These are phyloP conservation scores for Bettongia penicillata DNA, from an alignment of 2,113 vertebrate genomes.

Conservation along the genomic window DNA sequence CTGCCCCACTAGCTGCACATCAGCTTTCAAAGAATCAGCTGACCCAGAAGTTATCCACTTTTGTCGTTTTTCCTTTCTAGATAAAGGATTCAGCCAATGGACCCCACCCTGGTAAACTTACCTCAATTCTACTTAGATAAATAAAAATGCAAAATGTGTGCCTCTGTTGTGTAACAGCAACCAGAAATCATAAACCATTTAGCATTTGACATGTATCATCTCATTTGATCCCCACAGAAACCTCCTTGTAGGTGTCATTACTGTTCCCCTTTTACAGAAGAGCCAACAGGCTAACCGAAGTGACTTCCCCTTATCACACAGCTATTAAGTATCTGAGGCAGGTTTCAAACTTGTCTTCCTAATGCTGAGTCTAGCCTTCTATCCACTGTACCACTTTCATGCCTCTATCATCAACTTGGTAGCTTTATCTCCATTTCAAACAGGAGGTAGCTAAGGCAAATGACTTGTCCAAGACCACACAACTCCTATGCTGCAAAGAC, in stretches of 20 bases:
- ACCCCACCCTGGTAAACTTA: neutral
- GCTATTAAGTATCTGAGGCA: no score
- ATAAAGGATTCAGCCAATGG: slow-evolving; percentile 27
- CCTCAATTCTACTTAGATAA: slow-evolving; percentile 46
- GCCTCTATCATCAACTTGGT: neutral
- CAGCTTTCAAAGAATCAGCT: slow-evolving; percentile 70
- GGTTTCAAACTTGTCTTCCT: neutral
- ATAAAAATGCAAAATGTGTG: neutral
- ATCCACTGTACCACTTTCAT: neutral
- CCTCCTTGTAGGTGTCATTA: neutral
- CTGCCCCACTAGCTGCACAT: slow-evolving; percentile 65
- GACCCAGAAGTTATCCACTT: slow-evolving; percentile 56
- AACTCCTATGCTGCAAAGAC: slow-evolving; percentile 16
- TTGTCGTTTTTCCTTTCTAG: slow-evolving; percentile 33
- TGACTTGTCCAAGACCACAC: neutral
- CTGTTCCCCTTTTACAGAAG: neutral
- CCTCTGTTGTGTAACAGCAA: neutral
- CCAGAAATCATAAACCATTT: neutral
- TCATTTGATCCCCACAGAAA: neutral
- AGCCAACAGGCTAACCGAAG: neutral
- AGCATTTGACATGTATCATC: neutral
- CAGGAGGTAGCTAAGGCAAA: slow-evolving; percentile 11
- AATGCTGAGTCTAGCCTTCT: slow-evolving; percentile 1
- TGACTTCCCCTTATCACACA: neutral
- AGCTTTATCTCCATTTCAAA: neutral